Evolutionary conservation across 1,140 invertebrate genomes (phyloP), one percentile per base, ranked within the genome.

Genomic region (Spodoptera litura): DNA sequence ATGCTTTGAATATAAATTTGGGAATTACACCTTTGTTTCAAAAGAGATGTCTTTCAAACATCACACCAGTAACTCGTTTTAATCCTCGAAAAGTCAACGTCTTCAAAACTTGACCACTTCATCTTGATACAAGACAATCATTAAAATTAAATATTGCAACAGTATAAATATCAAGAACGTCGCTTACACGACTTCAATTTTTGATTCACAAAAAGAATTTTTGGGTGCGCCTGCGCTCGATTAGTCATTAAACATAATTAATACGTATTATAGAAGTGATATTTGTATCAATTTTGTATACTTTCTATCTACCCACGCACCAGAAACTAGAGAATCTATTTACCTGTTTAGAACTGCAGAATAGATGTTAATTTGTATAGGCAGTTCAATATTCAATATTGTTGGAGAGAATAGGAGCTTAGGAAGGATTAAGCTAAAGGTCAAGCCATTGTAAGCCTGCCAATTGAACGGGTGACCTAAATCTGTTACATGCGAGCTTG

Each of bases 261-360:
- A 75, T 75, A 64, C 73, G 44, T 62, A 38, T 75, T 75, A 62
- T 64, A 75, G 58, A 75, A 75, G 59, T 61, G 58, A 75, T 62
- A 75, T 75, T 75, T 62, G 59, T 75, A 75, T 64, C 73, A 75
- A 75, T 75, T 75, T 75, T 20, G 49, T 75, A 64, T 64, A 64
- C 73, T 75, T 75, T 75, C 73, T 75, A 75, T 75, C 73, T 49
- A 53, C 73, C 73, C 73, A 75, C 73, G 59, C 73, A 61, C 27
- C n/a, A 38, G 38, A 52, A 56, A 56, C 51, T 71, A 61, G 35
- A 74, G 38, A 74, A 49, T 51, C 49, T 75, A 53, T 70, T 70
- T 52, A 70, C 66, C 20, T 53, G 66, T 70, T 70, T 70, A 13
- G 49, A 53, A 52, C 49, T 49, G 38, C 38, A 68, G 64, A 68